phyloP scores from a whole-genome alignment of 2,113 vertebrate genomes.

The Phrynosoma blainvillii region DNA sequence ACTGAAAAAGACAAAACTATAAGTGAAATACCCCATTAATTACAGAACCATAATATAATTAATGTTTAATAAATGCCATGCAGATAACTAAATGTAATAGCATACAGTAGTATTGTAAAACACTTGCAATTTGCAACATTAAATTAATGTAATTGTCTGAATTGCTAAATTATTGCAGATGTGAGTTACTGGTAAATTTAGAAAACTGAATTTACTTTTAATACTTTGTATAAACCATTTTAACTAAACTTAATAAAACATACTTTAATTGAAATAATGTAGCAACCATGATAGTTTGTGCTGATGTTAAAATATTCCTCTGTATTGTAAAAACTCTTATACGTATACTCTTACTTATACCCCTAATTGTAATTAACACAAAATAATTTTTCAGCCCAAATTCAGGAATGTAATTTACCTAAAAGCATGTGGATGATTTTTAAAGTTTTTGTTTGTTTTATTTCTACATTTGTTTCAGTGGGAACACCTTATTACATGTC shows the following conservation, averaged over 20 bases:
- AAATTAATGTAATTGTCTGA: background rate
- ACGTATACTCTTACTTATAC: background rate
- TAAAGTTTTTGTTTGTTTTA: constrained; percentile 22
- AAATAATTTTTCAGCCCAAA: background rate
- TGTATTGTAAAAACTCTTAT: background rate
- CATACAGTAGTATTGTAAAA: background rate
- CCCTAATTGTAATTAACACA: background rate
- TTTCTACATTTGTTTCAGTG: constrained; percentile 77
- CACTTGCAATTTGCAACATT: background rate
- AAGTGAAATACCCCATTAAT: background rate
- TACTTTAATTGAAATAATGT: background rate
- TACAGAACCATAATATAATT: background rate
- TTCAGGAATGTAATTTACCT: background rate
- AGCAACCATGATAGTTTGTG: background rate
- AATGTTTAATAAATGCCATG: background rate
- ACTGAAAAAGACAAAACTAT: background rate
- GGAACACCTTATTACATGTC: constrained; percentile 90
- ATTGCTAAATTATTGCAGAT: background rate
- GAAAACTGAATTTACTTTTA: background rate
- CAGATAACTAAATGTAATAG: background rate
- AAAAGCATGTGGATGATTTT: background rate
- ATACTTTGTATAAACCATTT: background rate
- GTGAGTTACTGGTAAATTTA: background rate
- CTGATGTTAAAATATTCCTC: background rate
- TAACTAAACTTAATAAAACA: background rate